Evolutionary conservation across 1,140 invertebrate species (phyloP).

Genomic region (Orius laevigatus): DNA sequence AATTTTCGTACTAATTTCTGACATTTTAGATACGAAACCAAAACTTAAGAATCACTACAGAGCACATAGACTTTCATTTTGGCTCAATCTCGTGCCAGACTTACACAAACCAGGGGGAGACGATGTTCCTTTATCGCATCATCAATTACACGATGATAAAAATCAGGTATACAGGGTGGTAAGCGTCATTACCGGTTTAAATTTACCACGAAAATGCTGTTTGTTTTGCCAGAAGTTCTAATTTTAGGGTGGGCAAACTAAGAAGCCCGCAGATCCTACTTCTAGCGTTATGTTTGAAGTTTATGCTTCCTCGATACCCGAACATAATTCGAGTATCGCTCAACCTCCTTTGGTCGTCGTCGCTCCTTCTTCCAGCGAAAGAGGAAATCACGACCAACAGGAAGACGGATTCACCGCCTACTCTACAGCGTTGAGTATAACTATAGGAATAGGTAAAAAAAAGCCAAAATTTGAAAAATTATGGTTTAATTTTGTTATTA

Average conservation of each 20-base stretch:
- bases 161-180: too few relatives aligned
- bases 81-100: conserved; percentile 88
- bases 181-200: too few relatives aligned
- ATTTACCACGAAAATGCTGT: too few relatives aligned
- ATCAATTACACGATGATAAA: conserved; percentile 56
- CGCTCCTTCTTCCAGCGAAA: conserved; percentile 19
- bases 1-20: neutral
- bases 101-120: conserved; percentile 77
- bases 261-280: conserved; percentile 27
- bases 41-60: conserved; percentile 88
- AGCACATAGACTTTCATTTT: conserved; percentile 84
- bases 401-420: conserved; percentile 75
- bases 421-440: conserved; percentile 74
- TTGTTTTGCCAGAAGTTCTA: too few relatives aligned
- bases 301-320: conserved; percentile 9
- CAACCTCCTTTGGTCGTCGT: conserved; percentile 21
- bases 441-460: conserved; percentile 67
- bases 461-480: neutral
- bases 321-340: conserved; percentile 15
- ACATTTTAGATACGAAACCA: conserved; percentile 60
- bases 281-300: conserved; percentile 8
- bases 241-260: conserved; percentile 16
- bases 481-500: neutral
- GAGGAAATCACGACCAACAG: conserved; percentile 31
- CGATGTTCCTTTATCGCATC: conserved; percentile 68